phyloP scores from a whole-genome alignment of 2,888 invertebrate genomes.

The Hemicrepidius hirtus region DNA sequence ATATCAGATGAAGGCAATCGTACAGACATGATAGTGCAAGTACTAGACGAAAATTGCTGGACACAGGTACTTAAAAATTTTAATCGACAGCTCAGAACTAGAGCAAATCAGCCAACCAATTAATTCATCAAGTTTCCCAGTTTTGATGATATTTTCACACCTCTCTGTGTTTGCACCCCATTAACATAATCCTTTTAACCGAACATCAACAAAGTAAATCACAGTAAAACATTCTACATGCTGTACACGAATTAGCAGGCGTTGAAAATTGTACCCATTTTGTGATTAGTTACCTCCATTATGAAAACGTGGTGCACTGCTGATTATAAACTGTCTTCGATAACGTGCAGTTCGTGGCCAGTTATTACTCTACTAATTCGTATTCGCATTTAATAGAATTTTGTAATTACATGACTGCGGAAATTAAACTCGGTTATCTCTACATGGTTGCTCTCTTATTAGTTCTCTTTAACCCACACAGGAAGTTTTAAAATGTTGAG shows the following conservation, averaged over 20 bases:
- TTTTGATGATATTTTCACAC: conserved; percentile 1
- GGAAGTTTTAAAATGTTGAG: no score
- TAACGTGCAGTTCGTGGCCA: not conserved
- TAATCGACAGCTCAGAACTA: no score
- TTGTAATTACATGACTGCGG: conserved; percentile 11
- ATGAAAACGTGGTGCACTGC: not conserved
- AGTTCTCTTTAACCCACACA: no score
- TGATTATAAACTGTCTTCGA: not conserved
- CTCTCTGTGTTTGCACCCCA: not conserved
- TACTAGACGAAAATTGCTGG: no score
- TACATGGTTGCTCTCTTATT: no score
- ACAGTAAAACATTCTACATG: not conserved
- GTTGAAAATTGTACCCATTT: not conserved
- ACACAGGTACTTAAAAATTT: no score
- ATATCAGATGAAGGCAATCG: no score
- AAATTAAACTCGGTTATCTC: conserved; percentile 15
- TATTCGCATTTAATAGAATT: conserved; percentile 13
- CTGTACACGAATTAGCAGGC: not conserved
- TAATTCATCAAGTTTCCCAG: no score
- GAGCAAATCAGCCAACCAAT: no score
- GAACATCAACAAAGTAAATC: not conserved
- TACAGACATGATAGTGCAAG: no score
- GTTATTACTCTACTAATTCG: not conserved
- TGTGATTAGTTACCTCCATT: conserved; percentile 4
- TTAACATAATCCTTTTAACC: not conserved